phyloP scores from a whole-genome alignment of 2,888 invertebrate species.

The Plagodis dolabraria region DNA sequence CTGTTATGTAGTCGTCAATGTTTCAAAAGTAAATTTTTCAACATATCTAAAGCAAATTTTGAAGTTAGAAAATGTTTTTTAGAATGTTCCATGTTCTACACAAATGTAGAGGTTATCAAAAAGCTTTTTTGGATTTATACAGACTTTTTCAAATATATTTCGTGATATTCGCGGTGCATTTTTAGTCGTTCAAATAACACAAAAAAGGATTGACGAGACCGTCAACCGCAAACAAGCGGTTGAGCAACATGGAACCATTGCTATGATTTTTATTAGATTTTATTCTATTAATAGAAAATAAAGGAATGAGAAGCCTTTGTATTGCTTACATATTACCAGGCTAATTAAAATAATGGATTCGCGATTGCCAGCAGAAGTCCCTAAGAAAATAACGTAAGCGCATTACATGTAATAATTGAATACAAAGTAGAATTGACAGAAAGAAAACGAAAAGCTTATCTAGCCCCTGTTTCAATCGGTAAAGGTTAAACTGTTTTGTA shows the following conservation, averaged over 20 bases:
- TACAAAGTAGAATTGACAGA: constrained; percentile 10
- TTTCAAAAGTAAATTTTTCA: neutral
- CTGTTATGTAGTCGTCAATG: neutral
- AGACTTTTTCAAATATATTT: neutral
- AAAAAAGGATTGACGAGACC: constrained; percentile 19
- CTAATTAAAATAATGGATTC: no score
- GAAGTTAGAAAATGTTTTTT: neutral
- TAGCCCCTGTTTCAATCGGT: constrained; percentile 28
- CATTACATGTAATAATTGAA: no score
- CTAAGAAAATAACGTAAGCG: no score
- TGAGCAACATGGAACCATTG: constrained; percentile 14
- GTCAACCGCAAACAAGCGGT: constrained; percentile 24
- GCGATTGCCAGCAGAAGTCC: no score
- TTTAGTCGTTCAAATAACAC: constrained; percentile 20
- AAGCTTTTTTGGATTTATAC: neutral
- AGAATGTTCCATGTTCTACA: neutral
- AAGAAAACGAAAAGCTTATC: constrained; percentile 17
- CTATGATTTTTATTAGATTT: constrained; percentile 9
- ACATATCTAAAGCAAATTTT: neutral
- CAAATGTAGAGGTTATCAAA: neutral
- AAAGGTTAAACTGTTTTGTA: constrained; percentile 34
- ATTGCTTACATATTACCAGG: no score
- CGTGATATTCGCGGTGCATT: constrained; percentile 13
- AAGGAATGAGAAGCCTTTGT: no score
- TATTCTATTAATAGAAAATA: constrained; percentile 1